Conservation (phyloP, 2,797 vertebrate species). For the Chromobotia macracanthus region DNA sequence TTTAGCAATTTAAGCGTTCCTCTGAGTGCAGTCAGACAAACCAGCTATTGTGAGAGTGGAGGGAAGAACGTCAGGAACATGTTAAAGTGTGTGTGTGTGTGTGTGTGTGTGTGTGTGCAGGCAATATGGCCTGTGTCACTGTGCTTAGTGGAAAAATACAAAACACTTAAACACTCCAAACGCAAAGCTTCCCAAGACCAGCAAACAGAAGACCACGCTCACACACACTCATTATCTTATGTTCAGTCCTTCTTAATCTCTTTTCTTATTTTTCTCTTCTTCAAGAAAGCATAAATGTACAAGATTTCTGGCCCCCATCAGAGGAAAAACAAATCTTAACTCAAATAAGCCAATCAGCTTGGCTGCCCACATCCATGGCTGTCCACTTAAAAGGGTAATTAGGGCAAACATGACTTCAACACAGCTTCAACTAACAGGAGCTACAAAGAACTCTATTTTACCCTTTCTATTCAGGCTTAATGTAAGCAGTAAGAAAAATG, state of each 20-base stretch:
- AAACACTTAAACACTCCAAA: constrained; percentile 24
- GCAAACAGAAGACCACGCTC: not conserved
- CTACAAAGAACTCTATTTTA: too few species aligned
- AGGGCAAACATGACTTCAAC: constrained; percentile 2
- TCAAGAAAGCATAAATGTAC: too few species aligned
- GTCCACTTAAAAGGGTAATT: constrained; percentile 9
- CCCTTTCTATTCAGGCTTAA: too few species aligned
- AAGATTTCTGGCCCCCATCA: constrained; percentile 48
- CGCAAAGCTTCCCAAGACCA: not conserved
- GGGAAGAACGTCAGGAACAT: not conserved
- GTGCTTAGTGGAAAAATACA: constrained; percentile 26
- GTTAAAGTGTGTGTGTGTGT: not conserved
- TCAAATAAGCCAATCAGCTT: constrained; percentile 15
- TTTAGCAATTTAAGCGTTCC: not conserved
- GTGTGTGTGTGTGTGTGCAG: constrained; percentile 12
- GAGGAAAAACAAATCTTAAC: constrained; percentile 47
- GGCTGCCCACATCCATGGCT: constrained; percentile 13
- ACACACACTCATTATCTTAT: not conserved
- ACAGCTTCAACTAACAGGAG: not conserved
- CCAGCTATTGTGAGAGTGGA: not conserved
- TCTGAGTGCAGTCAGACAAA: not conserved
- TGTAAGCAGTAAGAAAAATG: too few species aligned
- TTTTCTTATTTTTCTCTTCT: too few species aligned
- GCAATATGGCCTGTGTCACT: constrained; percentile 31
- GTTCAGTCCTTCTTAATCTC: constrained; percentile 1